Percentiles rank a stretch among this genome's conserved stretches.
These are phyloP conservation scores for Rhineura floridana DNA, from an alignment of 2,113 vertebrate species.

Conservation along the genomic window DNA sequence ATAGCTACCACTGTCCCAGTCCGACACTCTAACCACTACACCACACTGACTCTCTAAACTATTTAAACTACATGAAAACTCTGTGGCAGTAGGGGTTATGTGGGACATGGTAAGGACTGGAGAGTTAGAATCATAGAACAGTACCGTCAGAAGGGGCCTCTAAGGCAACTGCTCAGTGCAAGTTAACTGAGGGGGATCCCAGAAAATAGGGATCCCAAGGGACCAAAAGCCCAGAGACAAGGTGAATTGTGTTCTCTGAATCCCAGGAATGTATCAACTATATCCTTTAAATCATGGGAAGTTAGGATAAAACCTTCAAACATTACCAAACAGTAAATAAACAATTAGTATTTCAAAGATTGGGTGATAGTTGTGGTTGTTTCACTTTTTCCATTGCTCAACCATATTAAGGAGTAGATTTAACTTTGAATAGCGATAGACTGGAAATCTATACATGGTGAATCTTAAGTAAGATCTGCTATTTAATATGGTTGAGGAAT, in stretches of 20 bases:
- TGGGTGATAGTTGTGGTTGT: not conserved
- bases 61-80: not conserved
- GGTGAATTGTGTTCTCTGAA: not conserved
- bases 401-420: conserved; percentile 28
- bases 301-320: not conserved
- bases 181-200: not conserved
- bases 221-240: not conserved
- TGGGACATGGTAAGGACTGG: not conserved
- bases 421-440: conserved; percentile 8
- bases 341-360: conserved; percentile 43
- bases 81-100: not conserved
- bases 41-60: too few species aligned
- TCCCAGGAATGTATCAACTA: not conserved
- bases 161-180: too few species aligned
- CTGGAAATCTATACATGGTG: conserved; percentile 3
- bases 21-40: too few species aligned
- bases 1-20: too few species aligned
- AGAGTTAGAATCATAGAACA: too few species aligned
- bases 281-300: not conserved
- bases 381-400: conserved; percentile 41
- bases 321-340: not conserved
- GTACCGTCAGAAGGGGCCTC: too few species aligned
- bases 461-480: conserved; percentile 35
- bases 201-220: not conserved
- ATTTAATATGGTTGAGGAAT: conserved; percentile 11